Evolutionary conservation across 2,888 invertebrate species (phyloP), one percentile per base, ranked within the genome.

Genomic region (Oscheius sp.): DNA sequence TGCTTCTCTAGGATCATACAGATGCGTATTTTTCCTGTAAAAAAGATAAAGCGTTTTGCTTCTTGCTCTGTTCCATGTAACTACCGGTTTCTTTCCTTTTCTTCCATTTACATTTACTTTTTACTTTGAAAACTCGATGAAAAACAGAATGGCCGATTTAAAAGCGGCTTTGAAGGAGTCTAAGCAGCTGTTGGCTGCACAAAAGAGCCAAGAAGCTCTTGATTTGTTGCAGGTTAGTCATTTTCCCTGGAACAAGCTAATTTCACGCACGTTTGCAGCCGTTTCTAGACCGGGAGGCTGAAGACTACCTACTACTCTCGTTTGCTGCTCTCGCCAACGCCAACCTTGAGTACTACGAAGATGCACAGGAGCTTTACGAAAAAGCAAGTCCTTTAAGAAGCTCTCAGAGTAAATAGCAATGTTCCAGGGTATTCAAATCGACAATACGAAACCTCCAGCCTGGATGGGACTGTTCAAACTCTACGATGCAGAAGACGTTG

Each of bases 401-500:
- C 48, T 10, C n/a, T 21, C 21, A 21, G 21, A 21, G 50, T 2
- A 4, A 29, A 32, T n/a, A 37, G 2, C 55, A n/a, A 2, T n/a
- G 33, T 57, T 50, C 59, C 53, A 79, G 76, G 80, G 79, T 13
- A 70, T 82, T 0, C 37, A 74, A 62, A 29, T 79, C n/a, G 82
- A 82, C 48, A 55, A 65, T 2, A 7, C 35, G 13, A 75, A 75
- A 29, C 59, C 62, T 32, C 73, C 70, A 47, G 80, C 80, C 11
- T 82, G 82, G 80, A 75, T 77, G 60, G 82, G 80, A 33, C 47
- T 76, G 29, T 82, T 78, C 73, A 79, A 82, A 58, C 53, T 82
- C 32, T 79, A 79, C 37, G 79, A 82, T 55, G 42, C 10, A 2
- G 58, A 74, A 32, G 47, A 65, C 11, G 53, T 66, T 1, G 63